Evolutionary conservation across 2,113 vertebrate species (phyloP), one percentile per base, ranked within the genome.

Genomic region (Elephas maximus): DNA sequence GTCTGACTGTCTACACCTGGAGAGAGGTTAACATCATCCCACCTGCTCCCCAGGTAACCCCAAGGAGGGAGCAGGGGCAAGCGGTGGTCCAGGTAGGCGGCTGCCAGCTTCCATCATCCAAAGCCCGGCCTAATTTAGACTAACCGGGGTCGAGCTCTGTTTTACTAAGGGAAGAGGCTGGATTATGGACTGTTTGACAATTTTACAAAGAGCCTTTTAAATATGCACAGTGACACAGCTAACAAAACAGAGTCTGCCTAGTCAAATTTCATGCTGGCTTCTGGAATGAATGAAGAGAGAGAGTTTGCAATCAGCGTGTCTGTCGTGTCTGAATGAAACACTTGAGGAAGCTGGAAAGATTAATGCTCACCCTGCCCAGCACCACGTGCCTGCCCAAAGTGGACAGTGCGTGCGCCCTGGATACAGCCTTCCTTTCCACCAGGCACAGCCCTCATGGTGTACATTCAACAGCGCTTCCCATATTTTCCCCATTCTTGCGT

Each of bases 401-500:
- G 21, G 0, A 18, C 9, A 2, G 17, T 0, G 11, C 37, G 37
- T 37, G 37, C 37, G 37, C 37, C 37, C 33, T n/a, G 8, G 65
- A 81, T 65, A 51, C 0, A 7, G 73, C 63, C 37, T 81, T 30
- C 57, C 33, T 74, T 21, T 37, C 73, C 73, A 41, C 45, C 2
- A 4, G 37, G 48, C 30, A 67, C 17, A 0, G 3, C 37, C 21
- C 23, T 74, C 65, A 6, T 18, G 18, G 37, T 26, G 51, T 21
- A 51, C 4, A 33, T 17, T 23, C 82, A 6, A 41, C 0, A 0
- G 26, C 14, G 48, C 4, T 26, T 60, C 88, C 5, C 18, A 1
- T 1, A 8, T 48, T 4, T 4, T 8, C 37, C 33, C 57, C 41
- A 1, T 1, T 48, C 23, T 33, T 81, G 30, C 15, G 0, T 7